phyloP scores from a whole-genome alignment of 2,888 invertebrate species.

The Tromatobia lineatoria region DNA sequence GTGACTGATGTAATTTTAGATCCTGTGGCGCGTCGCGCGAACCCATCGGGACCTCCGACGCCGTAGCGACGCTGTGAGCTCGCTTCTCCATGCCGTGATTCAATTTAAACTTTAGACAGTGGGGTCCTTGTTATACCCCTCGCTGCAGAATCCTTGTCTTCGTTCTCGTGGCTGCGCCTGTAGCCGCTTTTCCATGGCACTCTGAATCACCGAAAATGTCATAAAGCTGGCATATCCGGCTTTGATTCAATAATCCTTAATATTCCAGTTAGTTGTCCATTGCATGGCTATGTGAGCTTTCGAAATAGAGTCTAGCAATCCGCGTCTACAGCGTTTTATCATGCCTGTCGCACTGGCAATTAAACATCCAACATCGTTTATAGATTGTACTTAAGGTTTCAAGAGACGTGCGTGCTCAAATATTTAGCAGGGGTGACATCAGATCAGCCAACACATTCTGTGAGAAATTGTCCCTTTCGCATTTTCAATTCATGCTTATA shows the following conservation, averaged over 20 bases:
- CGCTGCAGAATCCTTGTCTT: constrained; percentile 22
- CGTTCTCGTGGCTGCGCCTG: constrained; percentile 24
- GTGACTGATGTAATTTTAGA: constrained; percentile 68
- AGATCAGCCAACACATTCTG: neutral
- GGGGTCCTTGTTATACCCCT: constrained; percentile 54
- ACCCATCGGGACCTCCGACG: constrained; percentile 60
- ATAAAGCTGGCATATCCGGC: constrained; percentile 25
- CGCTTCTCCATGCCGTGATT: constrained; percentile 64
- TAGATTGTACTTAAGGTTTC: neutral
- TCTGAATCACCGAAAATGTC: constrained; percentile 19
- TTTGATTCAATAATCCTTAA: constrained; percentile 29
- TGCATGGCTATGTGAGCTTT: neutral
- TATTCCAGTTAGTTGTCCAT: neutral
- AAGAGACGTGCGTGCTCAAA: neutral
- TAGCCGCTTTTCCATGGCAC: neutral
- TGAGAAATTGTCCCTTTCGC: neutral
- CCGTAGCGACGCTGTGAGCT: constrained; percentile 54
- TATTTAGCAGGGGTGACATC: neutral
- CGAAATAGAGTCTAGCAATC: neutral
- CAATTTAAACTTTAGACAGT: constrained; percentile 68
- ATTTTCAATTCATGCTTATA: too few species aligned
- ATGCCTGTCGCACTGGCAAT: neutral
- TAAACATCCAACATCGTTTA: neutral
- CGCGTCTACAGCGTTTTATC: neutral
- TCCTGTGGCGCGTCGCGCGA: constrained; percentile 56